phyloP scores from a whole-genome alignment of 2,888 invertebrate species.

The Dicycla oo region DNA sequence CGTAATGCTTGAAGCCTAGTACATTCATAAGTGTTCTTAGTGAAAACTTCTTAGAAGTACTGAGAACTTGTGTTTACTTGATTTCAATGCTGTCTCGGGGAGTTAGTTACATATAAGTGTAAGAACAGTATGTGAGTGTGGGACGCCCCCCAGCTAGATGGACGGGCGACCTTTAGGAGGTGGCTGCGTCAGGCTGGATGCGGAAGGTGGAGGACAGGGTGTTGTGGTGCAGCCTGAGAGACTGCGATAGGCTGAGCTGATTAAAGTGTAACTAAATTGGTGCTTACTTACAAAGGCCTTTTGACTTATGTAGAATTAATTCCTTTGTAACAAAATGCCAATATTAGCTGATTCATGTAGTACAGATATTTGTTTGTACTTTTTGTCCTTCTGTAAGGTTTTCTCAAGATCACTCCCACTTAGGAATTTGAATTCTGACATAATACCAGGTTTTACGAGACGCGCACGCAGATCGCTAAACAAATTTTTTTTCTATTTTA shows the following conservation, averaged over 20 bases:
- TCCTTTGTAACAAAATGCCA: neutral
- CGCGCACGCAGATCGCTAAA: neutral
- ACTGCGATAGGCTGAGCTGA: too few species aligned
- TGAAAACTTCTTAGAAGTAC: conserved; percentile 9
- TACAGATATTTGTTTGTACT: neutral
- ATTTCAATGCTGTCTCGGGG: neutral
- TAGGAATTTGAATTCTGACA: neutral
- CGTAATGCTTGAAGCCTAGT: neutral
- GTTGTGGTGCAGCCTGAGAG: too few species aligned
- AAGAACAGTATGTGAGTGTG: too few species aligned
- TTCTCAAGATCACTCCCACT: neutral
- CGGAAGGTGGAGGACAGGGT: too few species aligned
- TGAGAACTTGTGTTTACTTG: neutral
- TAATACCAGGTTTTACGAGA: neutral
- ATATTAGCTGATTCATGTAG: neutral
- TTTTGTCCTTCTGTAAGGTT: rapidly evolving
- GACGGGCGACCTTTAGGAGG: too few species aligned
- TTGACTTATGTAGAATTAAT: too few species aligned
- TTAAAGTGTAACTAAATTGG: too few species aligned
- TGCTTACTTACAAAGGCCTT: too few species aligned
- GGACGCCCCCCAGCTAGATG: too few species aligned
- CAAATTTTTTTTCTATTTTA: neutral
- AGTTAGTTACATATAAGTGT: neutral
- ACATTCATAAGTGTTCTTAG: conserved; percentile 1
- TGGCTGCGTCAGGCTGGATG: too few species aligned